Evolutionary conservation across 2,797 vertebrate genomes (phyloP).

Genomic region (Hafferia zeledoni): DNA sequence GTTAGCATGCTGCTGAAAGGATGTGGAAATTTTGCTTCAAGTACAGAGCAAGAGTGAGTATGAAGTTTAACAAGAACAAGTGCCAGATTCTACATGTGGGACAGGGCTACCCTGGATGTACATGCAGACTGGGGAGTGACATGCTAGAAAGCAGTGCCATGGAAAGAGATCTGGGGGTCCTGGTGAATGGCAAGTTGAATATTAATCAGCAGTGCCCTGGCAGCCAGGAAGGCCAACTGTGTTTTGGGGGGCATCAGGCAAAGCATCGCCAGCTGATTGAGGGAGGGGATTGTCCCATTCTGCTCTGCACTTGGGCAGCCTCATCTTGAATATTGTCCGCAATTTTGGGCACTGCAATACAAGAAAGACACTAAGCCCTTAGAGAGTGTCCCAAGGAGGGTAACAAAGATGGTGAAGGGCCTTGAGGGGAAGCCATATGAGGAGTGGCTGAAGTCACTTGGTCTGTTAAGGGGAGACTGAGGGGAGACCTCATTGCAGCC

Average conservation of each 20-base stretch:
- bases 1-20: neutral
- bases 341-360: neutral
- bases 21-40: neutral
- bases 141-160: neutral
- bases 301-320: accelerated
- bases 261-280: accelerated
- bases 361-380: neutral
- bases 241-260: neutral
- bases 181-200: accelerated
- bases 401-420: neutral
- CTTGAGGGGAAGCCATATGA: accelerated
- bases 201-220: neutral
- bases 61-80: neutral
- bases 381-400: neutral
- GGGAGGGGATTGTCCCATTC: neutral
- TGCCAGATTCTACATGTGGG: neutral
- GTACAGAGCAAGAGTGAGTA: neutral
- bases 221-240: accelerated
- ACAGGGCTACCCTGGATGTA: accelerated
- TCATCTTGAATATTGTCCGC: accelerated
- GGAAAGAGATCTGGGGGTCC: accelerated
- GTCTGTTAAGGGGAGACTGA: neutral
- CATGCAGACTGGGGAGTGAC: accelerated
- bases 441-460: neutral
- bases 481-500: accelerated